Conservation (phyloP, 2,797 vertebrate genomes). For the Gymnothorax reevesii region DNA sequence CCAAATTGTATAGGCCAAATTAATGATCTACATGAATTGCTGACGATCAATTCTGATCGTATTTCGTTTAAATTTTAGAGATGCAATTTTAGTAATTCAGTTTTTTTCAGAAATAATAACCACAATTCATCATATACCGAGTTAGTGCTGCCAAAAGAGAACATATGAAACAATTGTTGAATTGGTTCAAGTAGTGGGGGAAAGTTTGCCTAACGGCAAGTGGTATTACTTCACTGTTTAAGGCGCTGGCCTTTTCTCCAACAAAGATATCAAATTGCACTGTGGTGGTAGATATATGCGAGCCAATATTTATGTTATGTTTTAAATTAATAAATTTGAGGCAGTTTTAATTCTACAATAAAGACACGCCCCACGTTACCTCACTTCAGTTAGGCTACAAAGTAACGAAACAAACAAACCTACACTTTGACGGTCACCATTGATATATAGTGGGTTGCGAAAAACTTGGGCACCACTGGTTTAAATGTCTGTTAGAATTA, state of each 20-base stretch:
- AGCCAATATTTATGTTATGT: slow-evolving; percentile 80
- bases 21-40: neutral
- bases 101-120: neutral
- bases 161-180: neutral
- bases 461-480: neutral
- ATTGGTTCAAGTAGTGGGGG: slow-evolving; percentile 29
- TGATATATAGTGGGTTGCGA: neutral
- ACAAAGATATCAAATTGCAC: slow-evolving; percentile 76
- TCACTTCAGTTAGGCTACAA: slow-evolving; percentile 57
- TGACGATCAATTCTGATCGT: neutral
- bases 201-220: slow-evolving; percentile 54
- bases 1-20: neutral
- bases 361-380: slow-evolving; percentile 74
- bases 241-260: slow-evolving; percentile 71
- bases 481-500: too few relatives aligned
- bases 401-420: neutral
- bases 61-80: neutral
- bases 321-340: slow-evolving; percentile 69
- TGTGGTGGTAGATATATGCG: slow-evolving; percentile 80
- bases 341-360: slow-evolving; percentile 69
- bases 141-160: neutral
- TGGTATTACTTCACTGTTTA: slow-evolving; percentile 52
- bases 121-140: neutral
- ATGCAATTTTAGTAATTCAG: neutral
- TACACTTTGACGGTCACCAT: neutral